Percentiles rank a stretch among this genome's conserved stretches.
These are phyloP conservation scores for Takifugu flavidus DNA, from an alignment of 2,113 vertebrate species.

Conservation along the genomic window DNA sequence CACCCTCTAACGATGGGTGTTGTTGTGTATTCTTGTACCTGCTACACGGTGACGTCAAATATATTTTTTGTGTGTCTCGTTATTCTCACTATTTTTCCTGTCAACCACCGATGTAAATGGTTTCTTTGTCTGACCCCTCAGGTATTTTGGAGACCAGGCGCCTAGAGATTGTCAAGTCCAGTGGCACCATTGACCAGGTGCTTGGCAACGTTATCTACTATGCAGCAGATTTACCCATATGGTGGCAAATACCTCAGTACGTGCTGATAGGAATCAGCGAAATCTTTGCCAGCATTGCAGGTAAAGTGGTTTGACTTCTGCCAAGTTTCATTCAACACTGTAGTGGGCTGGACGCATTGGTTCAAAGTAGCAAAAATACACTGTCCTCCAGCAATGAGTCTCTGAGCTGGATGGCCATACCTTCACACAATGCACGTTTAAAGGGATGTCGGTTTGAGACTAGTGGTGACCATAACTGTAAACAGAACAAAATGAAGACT, in stretches of 20 bases:
- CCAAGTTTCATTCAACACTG: conserved; percentile 19
- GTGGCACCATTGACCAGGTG: conserved; percentile 82
- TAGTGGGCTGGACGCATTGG: conserved; percentile 14
- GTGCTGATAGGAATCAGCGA: conserved; percentile 96
- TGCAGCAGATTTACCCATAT: conserved; percentile 89
- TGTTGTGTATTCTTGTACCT: background rate
- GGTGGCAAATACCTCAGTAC: conserved; percentile 99
- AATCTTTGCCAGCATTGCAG: conserved; percentile 96
- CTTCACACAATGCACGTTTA: conserved; percentile 7
- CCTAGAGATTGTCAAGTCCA: conserved; percentile 76
- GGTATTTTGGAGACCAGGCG: conserved; percentile 95
- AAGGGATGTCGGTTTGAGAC: conserved; percentile 12
- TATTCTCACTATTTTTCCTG: background rate
- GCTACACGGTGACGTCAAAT: background rate
- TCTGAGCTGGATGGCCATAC: conserved; percentile 7
- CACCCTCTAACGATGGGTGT: background rate
- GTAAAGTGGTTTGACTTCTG: conserved; percentile 68
- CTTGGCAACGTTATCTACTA: conserved; percentile 84
- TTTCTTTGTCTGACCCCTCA: conserved; percentile 47
- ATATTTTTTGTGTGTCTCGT: background rate
- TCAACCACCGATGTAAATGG: conserved; percentile 1
- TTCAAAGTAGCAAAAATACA: conserved; percentile 11
- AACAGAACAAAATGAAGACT: conserved; percentile 27
- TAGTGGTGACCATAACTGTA: conserved; percentile 1
- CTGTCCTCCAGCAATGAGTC: conserved; percentile 4